phyloP scores from a whole-genome alignment of 2,888 invertebrate genomes.

The Osmoderma eremita region DNA sequence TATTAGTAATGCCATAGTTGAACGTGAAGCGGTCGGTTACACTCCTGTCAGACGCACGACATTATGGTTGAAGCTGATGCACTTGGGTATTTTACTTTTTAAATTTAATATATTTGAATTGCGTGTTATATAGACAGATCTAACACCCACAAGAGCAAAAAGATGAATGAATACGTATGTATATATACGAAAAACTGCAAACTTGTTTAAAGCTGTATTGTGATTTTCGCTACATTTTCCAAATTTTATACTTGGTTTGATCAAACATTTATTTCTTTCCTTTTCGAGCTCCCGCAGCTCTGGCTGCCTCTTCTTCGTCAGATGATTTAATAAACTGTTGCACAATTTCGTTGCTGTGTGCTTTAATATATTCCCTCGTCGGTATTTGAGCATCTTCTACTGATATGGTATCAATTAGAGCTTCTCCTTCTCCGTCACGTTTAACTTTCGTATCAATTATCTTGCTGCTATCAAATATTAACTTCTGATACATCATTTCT shows the following conservation, averaged over 20 bases:
- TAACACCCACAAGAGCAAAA: too few species aligned
- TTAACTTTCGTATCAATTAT: slow-evolving; percentile 28
- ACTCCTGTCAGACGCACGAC: too few species aligned
- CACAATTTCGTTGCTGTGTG: slow-evolving; percentile 48
- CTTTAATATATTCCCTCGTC: slow-evolving; percentile 50
- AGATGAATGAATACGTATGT: too few species aligned
- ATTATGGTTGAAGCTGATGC: too few species aligned
- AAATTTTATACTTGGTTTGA: slow-evolving; percentile 12
- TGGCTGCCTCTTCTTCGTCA: slow-evolving; percentile 22
- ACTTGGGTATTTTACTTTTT: too few species aligned
- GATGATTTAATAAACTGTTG: slow-evolving; percentile 34
- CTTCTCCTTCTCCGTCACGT: slow-evolving; percentile 29
- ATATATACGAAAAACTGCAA: too few species aligned
- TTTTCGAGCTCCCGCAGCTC: slow-evolving; percentile 19
- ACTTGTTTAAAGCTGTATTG: too few species aligned
- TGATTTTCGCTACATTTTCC: background rate
- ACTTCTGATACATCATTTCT: slow-evolving; percentile 28
- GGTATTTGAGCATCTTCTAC: slow-evolving; percentile 51
- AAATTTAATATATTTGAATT: too few species aligned
- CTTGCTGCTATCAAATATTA: slow-evolving; percentile 26
- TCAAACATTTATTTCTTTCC: slow-evolving; percentile 16
- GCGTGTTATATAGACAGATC: too few species aligned
- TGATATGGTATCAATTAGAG: slow-evolving; percentile 46
- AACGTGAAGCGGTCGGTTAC: too few species aligned
- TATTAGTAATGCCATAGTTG: too few species aligned